Evolutionary conservation across 2,113 vertebrate genomes (phyloP).

Genomic region (Anguilla japonica): DNA sequence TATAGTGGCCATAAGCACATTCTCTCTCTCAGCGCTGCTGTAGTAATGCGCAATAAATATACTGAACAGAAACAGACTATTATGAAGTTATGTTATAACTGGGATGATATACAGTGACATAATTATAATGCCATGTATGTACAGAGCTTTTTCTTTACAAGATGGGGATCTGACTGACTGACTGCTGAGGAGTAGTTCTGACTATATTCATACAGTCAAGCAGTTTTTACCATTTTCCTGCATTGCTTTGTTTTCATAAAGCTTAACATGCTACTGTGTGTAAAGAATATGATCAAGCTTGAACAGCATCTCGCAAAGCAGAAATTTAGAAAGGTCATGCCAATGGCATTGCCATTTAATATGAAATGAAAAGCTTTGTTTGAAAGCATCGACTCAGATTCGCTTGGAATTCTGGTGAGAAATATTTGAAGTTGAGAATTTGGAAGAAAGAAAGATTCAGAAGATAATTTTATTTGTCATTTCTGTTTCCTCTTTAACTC

Average conservation of each 20-base stretch:
- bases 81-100: neutral
- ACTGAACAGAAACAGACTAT: neutral
- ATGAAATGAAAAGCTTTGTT: conserved; percentile 3
- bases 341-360: neutral
- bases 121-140: neutral
- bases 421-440: conserved; percentile 5
- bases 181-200: too few species aligned
- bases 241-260: neutral
- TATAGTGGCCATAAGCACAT: neutral
- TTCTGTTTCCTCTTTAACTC: neutral
- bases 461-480: neutral
- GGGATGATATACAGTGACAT: neutral
- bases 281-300: neutral
- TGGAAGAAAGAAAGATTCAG: neutral
- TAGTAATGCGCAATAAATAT: neutral
- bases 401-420: neutral
- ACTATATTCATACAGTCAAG: neutral
- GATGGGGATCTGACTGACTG: too few species aligned
- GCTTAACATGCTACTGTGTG: neutral
- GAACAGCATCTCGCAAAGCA: neutral
- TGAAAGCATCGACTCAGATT: neutral
- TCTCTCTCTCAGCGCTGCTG: neutral
- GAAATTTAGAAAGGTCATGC: neutral
- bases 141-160: neutral
- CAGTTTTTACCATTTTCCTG: too few species aligned